Evolutionary conservation across 2,888 invertebrate genomes (phyloP).

Genomic region (Lordiphosa fenestrarum): DNA sequence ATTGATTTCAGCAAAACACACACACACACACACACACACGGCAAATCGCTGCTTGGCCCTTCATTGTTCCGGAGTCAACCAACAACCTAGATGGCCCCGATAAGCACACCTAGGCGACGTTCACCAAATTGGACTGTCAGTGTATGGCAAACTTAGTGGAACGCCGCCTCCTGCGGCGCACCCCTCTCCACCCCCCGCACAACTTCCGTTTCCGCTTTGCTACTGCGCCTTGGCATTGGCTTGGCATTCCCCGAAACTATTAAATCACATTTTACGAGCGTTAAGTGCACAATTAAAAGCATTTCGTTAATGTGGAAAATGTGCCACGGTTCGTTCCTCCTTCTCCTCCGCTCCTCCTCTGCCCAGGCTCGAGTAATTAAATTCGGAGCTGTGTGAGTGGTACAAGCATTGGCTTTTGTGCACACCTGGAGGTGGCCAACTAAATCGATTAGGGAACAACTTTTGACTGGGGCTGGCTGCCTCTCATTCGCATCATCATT

Average conservation of each 20-base stretch:
- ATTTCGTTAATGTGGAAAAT: conserved; percentile 67
- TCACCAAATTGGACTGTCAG: conserved; percentile 34
- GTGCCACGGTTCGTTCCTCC: conserved; percentile 23
- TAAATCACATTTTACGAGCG: conserved; percentile 73
- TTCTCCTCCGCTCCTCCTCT: not conserved
- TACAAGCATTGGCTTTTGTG: conserved; percentile 15
- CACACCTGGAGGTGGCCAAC: conserved; percentile 17
- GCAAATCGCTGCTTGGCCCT: too few species aligned
- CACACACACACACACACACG: too few species aligned
- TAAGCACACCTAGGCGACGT: not conserved
- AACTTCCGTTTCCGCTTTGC: conserved; percentile 43
- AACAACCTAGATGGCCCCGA: not conserved
- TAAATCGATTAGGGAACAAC: conserved; percentile 10
- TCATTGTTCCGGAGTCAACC: too few species aligned
- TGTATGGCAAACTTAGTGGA: conserved; percentile 22
- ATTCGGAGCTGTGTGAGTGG: conserved; percentile 40
- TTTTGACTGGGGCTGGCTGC: not conserved
- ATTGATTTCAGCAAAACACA: too few species aligned
- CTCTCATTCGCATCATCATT: conserved; percentile 16
- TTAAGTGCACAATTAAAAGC: conserved; percentile 74
- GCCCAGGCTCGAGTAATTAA: conserved; percentile 56
- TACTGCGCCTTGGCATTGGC: conserved; percentile 7
- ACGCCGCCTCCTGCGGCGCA: conserved; percentile 44
- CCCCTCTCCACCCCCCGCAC: conserved; percentile 50
- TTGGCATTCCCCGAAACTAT: conserved; percentile 56